A percentile compares a stretch with the other conserved stretches of the same genome.
These are phyloP conservation scores for Euplexia lucipara DNA, from an alignment of 2,888 invertebrate species.

Conservation along the genomic window DNA sequence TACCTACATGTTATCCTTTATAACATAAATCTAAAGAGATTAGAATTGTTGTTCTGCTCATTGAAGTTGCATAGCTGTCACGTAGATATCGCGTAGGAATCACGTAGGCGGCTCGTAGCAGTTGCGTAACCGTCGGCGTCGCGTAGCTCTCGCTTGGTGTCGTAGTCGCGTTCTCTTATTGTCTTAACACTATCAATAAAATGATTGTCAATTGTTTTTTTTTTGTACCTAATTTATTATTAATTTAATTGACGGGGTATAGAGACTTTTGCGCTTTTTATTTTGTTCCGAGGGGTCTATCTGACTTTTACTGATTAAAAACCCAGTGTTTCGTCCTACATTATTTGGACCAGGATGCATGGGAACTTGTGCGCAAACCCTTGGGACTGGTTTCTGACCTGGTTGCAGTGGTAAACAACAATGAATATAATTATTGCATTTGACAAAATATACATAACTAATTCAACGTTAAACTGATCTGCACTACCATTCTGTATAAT, in stretches of 20 bases:
- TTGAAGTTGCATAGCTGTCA: not conserved
- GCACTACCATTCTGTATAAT: too few species aligned
- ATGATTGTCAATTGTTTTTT: too few species aligned
- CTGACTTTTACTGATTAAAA: too few species aligned
- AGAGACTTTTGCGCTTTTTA: too few species aligned
- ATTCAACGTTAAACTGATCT: slow-evolving; percentile 14
- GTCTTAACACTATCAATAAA: not conserved
- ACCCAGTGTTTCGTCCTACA: too few species aligned
- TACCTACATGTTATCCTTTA: not conserved
- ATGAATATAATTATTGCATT: not conserved
- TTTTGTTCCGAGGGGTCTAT: too few species aligned
- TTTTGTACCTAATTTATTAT: too few species aligned
- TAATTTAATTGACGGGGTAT: too few species aligned
- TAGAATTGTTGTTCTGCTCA: not conserved
- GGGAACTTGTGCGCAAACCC: too few species aligned
- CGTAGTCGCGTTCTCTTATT: not conserved
- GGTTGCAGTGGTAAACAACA: not conserved
- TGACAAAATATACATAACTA: slow-evolving; percentile 12
- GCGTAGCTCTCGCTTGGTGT: too few species aligned
- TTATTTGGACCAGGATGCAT: too few species aligned
- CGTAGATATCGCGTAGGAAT: not conserved
- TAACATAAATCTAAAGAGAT: not conserved
- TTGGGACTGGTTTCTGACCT: not conserved
- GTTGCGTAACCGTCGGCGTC: too few species aligned
- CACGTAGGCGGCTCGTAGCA: not conserved